These are phyloP conservation scores for Oxyteleia sp. DNA, from an alignment of 2,888 invertebrate genomes.

Conservation along the genomic window DNA sequence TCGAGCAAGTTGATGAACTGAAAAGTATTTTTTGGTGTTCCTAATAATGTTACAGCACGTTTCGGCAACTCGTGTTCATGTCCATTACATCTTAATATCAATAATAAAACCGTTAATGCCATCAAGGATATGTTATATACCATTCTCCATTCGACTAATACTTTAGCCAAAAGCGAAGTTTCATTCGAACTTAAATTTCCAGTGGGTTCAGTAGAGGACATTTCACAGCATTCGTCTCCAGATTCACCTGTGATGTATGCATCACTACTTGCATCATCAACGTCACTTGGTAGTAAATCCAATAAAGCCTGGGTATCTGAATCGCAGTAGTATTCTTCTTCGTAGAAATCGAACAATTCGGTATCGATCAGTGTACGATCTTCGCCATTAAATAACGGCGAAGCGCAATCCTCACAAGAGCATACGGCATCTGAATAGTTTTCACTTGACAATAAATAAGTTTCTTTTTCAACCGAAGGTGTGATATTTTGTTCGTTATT, in stretches of 20 bases:
- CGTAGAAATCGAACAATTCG: not conserved
- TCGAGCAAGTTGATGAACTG: not conserved
- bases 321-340: not conserved
- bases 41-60: slow-evolving; percentile 16
- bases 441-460: too few species aligned
- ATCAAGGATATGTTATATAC: not conserved
- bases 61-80: slow-evolving; percentile 26
- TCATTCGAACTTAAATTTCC: not conserved
- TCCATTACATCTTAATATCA: slow-evolving; percentile 6
- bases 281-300: not conserved
- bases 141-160: not conserved
- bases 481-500: not conserved
- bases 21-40: slow-evolving; percentile 10
- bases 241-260: slow-evolving; percentile 1
- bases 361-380: not conserved
- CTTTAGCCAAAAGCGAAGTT: not conserved
- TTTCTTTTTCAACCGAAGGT: too few species aligned
- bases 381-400: not conserved
- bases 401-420: not conserved
- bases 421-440: not conserved
- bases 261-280: slow-evolving; percentile 1
- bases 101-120: slow-evolving; percentile 3
- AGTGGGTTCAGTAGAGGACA: not conserved
- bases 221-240: not conserved
- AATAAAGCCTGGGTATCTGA: not conserved